Base-by-base conservation (phyloP, 2,113 vertebrate genomes). In the Etheostoma cragini region DNA sequence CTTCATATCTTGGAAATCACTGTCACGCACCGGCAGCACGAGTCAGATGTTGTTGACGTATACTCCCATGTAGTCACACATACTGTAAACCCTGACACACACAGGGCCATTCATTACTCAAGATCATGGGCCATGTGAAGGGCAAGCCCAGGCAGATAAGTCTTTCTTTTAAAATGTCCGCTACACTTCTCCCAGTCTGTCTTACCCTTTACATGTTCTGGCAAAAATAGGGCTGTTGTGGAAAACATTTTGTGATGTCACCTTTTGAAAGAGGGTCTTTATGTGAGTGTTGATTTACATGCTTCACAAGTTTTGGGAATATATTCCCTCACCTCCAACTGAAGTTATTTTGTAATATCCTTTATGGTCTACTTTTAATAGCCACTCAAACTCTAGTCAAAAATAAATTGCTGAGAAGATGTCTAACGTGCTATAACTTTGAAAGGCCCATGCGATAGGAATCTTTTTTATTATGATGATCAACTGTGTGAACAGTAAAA, bases 81-180 rank as follows among this genome's bases (percentile, higher is more conserved):
- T 42, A 49, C 73, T 77, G 56, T 68, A 75, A 24, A 70, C 19
- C 38, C 60, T 22, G 65, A 79, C 86, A 69, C 76, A 87, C 77
- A 52, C 42, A 26, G 64, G 54, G 80, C 80, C 60, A 80, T 88
- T 90, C 80, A 88, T 90, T 91, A 81, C 30, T 1, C 30, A 83
- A 26, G 56, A 77, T 64, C 53, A 45, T 24, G 11, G 81, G 79
- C 82, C 60, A 69, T 6, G 76, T 24, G 69, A 74, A 54, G 79
- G 75, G 79, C 90, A 82, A 79, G 93, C 57, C 81, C 46, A 16
- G 87, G 83, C 93, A 92, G 68, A 83, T 45, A 47, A 35, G 49
- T 79, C 35, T 68, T 46, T n/a, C 53, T 30, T 80, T 68, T 80
- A 77, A 86, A 46, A 63, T 77, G 84, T 90, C 83, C 74, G 46